Base-by-base conservation (phyloP, 2,888 invertebrate species). In the Campopleginae sp. region DNA sequence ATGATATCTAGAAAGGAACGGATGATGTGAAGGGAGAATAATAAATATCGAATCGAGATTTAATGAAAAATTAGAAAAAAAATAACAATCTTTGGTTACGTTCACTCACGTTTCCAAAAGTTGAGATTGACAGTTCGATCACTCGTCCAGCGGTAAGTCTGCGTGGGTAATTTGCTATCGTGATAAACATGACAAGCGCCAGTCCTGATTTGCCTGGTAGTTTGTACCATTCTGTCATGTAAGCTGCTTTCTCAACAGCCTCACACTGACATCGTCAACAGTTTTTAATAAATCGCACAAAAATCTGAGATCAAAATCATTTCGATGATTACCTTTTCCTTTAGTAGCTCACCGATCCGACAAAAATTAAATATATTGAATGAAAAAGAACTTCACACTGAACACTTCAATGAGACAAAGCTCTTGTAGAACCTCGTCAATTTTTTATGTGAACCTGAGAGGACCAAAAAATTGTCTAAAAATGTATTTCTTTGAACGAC, bases 331-430 rank as follows among this genome's bases (percentile, higher is more conserved):
- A 91, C 91, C 88, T 91, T 83, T 70, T 91, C 89, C 2, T 87
- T 88, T 2, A 91, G 84, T 42, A 91, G 85, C 80, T 92, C 91
- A 0, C 92, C 92, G 31, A 85, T 86, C 7, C 66, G 80, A 42
- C 86, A 86, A 54, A 80, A 82, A 58, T 85, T 85, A 51, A 82
- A 82, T 61, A 85, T 85, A 74, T 80, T 85, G 74, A 85, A 86
- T 14, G 74, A 80, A 23, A 86, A 72, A 19, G 84, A 82, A 12
- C n/a, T n/a, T n/a, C n/a, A n/a, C n/a, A n/a, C n/a, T n/a, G n/a
- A n/a, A n/a, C 27, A 92, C 84, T 82, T 92, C 92, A 17, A 92
- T 89, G 19, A 92, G 86, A 83, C 91, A 91, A 44, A 92, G 87
- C 54, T 88, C 89, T 44, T 89, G 89, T 38, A 92, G 82, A 66